phyloP scores from a whole-genome alignment of 2,888 invertebrate species.

The Tuta absoluta region DNA sequence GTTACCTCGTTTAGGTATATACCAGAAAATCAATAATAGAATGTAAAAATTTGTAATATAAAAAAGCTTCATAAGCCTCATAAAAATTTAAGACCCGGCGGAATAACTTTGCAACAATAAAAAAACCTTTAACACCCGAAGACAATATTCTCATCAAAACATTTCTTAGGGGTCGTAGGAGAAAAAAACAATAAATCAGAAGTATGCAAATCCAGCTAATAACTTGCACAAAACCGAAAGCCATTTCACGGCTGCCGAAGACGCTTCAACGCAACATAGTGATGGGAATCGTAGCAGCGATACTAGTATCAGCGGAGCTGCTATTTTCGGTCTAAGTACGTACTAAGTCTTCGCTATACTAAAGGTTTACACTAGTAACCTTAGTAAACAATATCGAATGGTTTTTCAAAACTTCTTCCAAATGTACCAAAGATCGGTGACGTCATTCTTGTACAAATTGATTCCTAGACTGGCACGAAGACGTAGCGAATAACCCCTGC shows the following conservation, averaged over 20 bases:
- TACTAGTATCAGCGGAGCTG: neutral
- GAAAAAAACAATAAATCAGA: conserved; percentile 76
- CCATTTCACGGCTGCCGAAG: conserved; percentile 77
- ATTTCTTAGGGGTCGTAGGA: conserved; percentile 18
- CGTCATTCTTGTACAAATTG: no score
- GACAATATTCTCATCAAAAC: conserved; percentile 30
- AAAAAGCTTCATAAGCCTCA: neutral
- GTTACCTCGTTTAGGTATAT: no score
- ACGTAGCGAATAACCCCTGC: no score
- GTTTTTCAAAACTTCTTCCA: no score
- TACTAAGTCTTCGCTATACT: no score
- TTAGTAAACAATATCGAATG: no score
- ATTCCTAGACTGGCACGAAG: no score
- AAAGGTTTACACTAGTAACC: no score
- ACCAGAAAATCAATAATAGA: no score
- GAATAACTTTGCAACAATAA: neutral
- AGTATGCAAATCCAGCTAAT: conserved; percentile 80
- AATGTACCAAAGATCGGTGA: no score
- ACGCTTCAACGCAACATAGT: conserved; percentile 30
- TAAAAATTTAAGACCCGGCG: conserved; percentile 4
- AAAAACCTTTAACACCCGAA: conserved; percentile 24
- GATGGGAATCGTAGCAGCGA: neutral
- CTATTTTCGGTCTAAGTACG: no score
- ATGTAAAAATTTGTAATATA: neutral
- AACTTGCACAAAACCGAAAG: conserved; percentile 80